Percentiles rank a stretch among this genome's conserved stretches.
Conservation (phyloP, 2,113 vertebrate species). For the Tetraodon nigroviridis region DNA sequence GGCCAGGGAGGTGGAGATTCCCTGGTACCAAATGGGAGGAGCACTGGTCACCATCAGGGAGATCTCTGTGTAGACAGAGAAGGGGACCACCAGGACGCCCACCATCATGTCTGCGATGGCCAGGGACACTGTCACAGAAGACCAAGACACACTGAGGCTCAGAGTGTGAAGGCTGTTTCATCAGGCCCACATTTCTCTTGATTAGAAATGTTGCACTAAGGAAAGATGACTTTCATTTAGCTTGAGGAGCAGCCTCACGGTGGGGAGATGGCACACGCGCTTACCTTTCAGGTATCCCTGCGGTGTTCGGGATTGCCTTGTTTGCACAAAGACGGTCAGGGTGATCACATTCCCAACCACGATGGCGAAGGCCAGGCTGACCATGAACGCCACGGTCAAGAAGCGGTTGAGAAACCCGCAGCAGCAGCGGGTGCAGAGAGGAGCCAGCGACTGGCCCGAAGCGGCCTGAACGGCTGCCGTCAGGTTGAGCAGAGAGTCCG, state of each 20-base stretch:
- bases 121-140: conserved; percentile 70
- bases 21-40: conserved; percentile 66
- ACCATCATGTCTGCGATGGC: conserved; percentile 80
- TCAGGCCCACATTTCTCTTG: neutral
- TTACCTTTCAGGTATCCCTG: conserved; percentile 82
- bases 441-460: conserved; percentile 41
- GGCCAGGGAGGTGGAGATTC: conserved; percentile 21
- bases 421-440: conserved; percentile 70
- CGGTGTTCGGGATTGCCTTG: conserved; percentile 73
- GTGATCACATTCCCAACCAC: conserved; percentile 78
- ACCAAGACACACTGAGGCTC: neutral
- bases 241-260: neutral
- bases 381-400: conserved; percentile 75
- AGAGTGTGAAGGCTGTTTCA: neutral
- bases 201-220: neutral
- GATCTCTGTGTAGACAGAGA: conserved; percentile 79
- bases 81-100: conserved; percentile 77
- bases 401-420: conserved; percentile 69
- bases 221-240: too few relatives aligned
- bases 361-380: conserved; percentile 73
- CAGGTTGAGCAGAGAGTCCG: conserved; percentile 53
- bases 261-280: neutral
- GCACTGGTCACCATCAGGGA: conserved; percentile 68
- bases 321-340: conserved; percentile 77
- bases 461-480: conserved; percentile 31